A percentile compares a stretch with the other conserved stretches of the same genome.
phyloP scores from a whole-genome alignment of 2,888 invertebrate genomes.

The Spisula solida region DNA sequence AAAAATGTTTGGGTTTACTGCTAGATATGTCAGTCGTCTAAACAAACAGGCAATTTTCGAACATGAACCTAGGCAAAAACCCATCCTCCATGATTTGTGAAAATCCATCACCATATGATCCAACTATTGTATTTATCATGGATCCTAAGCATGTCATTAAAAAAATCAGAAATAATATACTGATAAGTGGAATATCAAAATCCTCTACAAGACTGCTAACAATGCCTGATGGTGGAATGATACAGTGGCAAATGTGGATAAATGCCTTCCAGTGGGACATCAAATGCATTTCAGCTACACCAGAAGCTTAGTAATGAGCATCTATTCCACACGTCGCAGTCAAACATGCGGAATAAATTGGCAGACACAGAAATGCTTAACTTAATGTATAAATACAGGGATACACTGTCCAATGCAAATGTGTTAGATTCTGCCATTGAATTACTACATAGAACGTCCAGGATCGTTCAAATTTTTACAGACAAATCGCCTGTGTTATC shows the following conservation, averaged over 20 bases:
- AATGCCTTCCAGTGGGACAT: constrained; percentile 61
- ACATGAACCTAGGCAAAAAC: constrained; percentile 41
- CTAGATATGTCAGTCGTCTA: constrained; percentile 51
- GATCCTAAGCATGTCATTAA: constrained; percentile 54
- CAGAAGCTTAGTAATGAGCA: constrained; percentile 64
- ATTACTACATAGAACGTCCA: constrained; percentile 39
- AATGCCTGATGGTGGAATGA: constrained; percentile 8
- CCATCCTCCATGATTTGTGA: not conserved
- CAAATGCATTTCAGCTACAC: constrained; percentile 60
- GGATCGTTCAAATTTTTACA: constrained; percentile 40
- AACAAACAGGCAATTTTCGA: constrained; percentile 43
- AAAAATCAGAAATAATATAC: constrained; percentile 63
- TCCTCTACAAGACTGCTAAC: constrained; percentile 35
- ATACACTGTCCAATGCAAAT: constrained; percentile 44
- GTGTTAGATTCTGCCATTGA: constrained; percentile 50
- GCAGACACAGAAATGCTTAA: constrained; percentile 51
- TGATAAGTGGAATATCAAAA: constrained; percentile 48
- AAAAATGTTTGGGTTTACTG: constrained; percentile 51
- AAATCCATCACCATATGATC: constrained; percentile 40
- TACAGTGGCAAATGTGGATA: constrained; percentile 60
- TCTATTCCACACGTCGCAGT: constrained; percentile 49
- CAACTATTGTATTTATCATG: constrained; percentile 54
- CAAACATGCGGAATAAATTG: constrained; percentile 62
- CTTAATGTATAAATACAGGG: constrained; percentile 49
- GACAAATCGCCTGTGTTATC: constrained; percentile 42